Evolutionary conservation across 2,113 vertebrate species (phyloP), one percentile per base, ranked within the genome.

Genomic region (Phyllostomus hastatus): DNA sequence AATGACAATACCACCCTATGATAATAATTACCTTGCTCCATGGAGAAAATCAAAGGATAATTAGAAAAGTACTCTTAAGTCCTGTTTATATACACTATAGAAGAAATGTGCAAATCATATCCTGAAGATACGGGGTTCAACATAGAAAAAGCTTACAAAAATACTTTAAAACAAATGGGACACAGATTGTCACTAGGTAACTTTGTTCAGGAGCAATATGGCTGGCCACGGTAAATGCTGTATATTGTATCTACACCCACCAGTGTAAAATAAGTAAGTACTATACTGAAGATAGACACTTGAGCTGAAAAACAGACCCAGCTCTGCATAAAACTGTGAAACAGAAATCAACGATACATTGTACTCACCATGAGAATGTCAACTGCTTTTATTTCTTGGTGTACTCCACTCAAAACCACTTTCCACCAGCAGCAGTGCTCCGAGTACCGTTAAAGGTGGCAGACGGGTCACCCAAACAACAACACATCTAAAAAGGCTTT

Each of bases 381-480:
- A 97, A 1, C 70, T 57, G 82, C 86, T 93, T 96, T 95, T 85
- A 93, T 95, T 97, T 95, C 59, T 88, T 15, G 8, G 16, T 73
- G 33, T 78, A 84, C 54, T 97, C 89, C 85, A 94, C 88, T 64
- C 84, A 96, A 52, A 96, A 82, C 97, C 91, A 93, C 12, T 94
- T 90, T 95, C 96, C 91, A 97, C 72, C 59, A 93, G 86, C 54
- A 92, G 35, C 54, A 91, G 35, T 38, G 48, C 75, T 94, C 67
- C 81, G 83, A 93, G 75, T 93, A 96, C 88, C 95, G 22, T 94
- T 91, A 88, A 81, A 95, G 83, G 75, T 72, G 76, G 80, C 48
- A 89, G 66, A 88, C 48, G 75, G 33, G 48, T 96, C 79, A 50
- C 59, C 94, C 91, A 90, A 91, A 48, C 0, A 31, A 94, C 73